phyloP scores from a whole-genome alignment of 2,113 vertebrate genomes.

The Daphoenositta chrysoptera region DNA sequence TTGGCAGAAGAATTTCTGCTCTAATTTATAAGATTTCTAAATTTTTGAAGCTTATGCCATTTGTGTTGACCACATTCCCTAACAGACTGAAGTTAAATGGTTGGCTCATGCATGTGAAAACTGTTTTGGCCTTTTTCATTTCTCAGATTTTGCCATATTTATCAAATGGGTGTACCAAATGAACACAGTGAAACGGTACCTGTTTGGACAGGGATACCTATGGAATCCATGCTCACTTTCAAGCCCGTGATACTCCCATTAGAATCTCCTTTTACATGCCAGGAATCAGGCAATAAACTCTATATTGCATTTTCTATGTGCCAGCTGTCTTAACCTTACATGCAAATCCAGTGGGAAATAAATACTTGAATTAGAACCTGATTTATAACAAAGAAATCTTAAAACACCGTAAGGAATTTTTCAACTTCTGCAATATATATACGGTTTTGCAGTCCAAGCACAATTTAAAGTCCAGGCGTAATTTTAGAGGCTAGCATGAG shows the following conservation, averaged over 20 bases:
- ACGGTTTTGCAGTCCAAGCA: background rate
- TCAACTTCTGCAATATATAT: background rate
- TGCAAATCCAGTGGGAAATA: background rate
- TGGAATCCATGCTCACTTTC: background rate
- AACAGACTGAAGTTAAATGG: background rate
- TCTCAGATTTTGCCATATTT: background rate
- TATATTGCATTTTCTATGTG: background rate
- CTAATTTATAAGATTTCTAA: background rate
- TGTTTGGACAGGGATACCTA: background rate
- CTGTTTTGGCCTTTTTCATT: background rate
- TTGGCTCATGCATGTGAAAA: background rate
- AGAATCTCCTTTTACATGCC: background rate
- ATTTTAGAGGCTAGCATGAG: background rate
- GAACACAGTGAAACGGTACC: background rate
- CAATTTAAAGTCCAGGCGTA: background rate
- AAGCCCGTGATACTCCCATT: background rate
- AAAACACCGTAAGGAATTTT: background rate
- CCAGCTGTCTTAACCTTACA: background rate
- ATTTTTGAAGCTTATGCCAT: background rate
- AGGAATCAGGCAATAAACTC: background rate
- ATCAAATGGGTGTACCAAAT: background rate
- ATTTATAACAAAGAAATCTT: background rate
- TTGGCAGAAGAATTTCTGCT: background rate
- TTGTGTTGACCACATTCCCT: background rate
- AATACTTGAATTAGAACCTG: background rate